A percentile compares a stretch with the other conserved stretches of the same genome.
Conservation (phyloP, 1,140 invertebrate genomes). For the Brachionus sp. region DNA sequence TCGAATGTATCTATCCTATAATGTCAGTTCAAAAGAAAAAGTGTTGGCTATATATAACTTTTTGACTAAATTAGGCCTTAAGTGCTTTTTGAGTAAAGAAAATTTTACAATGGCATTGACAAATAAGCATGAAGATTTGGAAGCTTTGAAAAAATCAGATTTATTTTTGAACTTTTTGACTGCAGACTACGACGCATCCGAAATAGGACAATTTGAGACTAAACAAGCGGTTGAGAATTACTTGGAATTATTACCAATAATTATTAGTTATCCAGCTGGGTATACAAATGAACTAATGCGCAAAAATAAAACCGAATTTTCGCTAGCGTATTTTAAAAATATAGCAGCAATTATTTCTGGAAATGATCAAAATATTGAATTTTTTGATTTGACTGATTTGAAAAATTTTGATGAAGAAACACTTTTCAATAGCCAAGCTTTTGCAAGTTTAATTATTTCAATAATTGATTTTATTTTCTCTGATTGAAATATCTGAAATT, state of each 20-base stretch:
- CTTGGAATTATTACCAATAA: neutral
- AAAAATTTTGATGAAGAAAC: neutral
- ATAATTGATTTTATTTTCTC: neutral
- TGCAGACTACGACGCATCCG: neutral
- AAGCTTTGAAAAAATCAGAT: neutral
- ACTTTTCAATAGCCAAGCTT: neutral
- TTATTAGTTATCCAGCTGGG: neutral
- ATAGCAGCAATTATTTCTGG: neutral
- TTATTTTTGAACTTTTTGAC: neutral
- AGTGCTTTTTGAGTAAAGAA: conserved; percentile 14
- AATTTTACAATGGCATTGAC: neutral
- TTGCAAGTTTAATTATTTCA: neutral
- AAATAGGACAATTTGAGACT: neutral
- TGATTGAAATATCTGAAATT: neutral
- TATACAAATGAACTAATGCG: neutral
- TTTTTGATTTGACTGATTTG: neutral
- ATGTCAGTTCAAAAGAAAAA: neutral
- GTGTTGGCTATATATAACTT: neutral
- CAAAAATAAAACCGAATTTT: neutral
- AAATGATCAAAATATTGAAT: neutral
- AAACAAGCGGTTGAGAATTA: neutral
- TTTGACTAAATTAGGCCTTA: neutral
- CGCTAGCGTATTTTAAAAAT: neutral
- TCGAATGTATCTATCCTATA: conserved; percentile 1
- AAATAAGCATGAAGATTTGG: neutral